A percentile compares a stretch with the other conserved stretches of the same genome.
Evolutionary conservation across 2,888 invertebrate genomes (phyloP).

Genomic region (Ophraella communa): DNA sequence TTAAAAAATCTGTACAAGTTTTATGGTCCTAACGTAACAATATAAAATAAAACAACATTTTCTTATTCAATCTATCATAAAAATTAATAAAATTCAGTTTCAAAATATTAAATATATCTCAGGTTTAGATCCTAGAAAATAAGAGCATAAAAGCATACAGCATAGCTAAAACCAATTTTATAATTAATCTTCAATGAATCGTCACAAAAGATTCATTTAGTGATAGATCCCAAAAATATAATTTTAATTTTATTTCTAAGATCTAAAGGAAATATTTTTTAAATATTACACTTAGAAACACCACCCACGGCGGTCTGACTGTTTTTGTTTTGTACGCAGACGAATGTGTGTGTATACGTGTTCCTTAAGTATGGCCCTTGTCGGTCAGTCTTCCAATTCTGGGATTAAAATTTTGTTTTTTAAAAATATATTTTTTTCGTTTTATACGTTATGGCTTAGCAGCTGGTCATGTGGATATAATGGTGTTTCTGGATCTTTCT

Average conservation of each 20-base stretch:
- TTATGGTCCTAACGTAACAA: slow-evolving; percentile 38
- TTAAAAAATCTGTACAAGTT: slow-evolving; percentile 51
- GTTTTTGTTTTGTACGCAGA: slow-evolving; percentile 34
- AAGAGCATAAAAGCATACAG: background rate
- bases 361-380: slow-evolving; percentile 45
- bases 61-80: slow-evolving; percentile 15
- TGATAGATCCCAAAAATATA: no score
- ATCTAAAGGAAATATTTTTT: slow-evolving; percentile 10
- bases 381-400: slow-evolving; percentile 42
- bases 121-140: background rate
- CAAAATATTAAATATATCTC: no score
- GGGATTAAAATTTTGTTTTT: slow-evolving; percentile 26
- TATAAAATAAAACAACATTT: slow-evolving; percentile 43
- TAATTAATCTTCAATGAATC: no score
- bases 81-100: slow-evolving; percentile 39
- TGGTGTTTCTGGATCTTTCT: slow-evolving; percentile 36
- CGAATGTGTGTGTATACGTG: slow-evolving; percentile 35
- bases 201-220: no score
- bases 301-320: slow-evolving; percentile 15
- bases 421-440: slow-evolving; percentile 20
- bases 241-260: no score
- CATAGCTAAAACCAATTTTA: background rate
- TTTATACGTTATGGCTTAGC: slow-evolving; percentile 24
- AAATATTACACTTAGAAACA: slow-evolving; percentile 32
- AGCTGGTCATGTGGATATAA: slow-evolving; percentile 29